Percentiles rank a stretch among this genome's conserved stretches.
These are phyloP conservation scores for Platysternon megacephalum DNA, from an alignment of 2,113 vertebrate genomes.

Conservation along the genomic window DNA sequence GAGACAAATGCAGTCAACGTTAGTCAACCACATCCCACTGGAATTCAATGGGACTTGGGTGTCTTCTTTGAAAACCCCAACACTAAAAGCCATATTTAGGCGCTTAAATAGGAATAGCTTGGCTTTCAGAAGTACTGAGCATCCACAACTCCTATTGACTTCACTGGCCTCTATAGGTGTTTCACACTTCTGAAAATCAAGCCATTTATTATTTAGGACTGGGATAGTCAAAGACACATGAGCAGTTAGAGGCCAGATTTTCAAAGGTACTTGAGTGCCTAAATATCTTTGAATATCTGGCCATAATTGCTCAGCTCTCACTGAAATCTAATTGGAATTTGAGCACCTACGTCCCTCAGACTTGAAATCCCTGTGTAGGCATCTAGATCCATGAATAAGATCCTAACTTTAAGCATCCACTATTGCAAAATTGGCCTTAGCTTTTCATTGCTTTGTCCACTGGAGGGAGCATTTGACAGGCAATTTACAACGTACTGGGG, in stretches of 20 bases:
- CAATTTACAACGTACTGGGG: not conserved
- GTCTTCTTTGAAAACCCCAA: not conserved
- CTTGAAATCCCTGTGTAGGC: fast-evolving
- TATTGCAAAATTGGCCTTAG: not conserved
- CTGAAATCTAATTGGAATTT: not conserved
- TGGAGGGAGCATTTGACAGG: constrained; percentile 64
- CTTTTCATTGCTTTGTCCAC: constrained; percentile 43
- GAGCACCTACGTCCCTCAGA: not conserved
- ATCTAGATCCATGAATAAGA: fast-evolving
- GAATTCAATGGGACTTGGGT: not conserved
- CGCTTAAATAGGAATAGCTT: not conserved
- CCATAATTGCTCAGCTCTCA: too few relatives aligned
- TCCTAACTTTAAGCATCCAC: not conserved
- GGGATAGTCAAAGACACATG: not conserved
- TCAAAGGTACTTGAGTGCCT: not conserved
- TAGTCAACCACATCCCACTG: not conserved
- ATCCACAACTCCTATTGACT: not conserved
- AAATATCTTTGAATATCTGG: not conserved
- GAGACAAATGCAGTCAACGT: not conserved
- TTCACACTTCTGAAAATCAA: not conserved
- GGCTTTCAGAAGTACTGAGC: not conserved
- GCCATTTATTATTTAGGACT: not conserved
- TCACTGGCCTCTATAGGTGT: too few relatives aligned
- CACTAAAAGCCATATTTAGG: not conserved
- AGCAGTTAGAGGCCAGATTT: not conserved